A percentile compares a stretch with the other conserved stretches of the same genome.
Conservation (phyloP, 1,140 invertebrate species). For the Caligus rogercresseyi region DNA sequence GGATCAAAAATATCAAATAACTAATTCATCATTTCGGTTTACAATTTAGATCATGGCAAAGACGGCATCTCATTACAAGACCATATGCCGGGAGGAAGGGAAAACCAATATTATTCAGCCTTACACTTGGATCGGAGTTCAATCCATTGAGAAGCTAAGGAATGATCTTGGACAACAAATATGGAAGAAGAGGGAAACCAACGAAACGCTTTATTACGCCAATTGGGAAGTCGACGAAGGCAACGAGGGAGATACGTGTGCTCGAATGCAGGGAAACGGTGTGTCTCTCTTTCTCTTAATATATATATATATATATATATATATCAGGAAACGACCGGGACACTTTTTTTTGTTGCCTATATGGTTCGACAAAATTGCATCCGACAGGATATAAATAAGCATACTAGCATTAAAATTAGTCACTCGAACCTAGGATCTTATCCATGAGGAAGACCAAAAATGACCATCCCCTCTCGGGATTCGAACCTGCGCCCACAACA, state of each 20-base stretch:
- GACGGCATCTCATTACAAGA: neutral
- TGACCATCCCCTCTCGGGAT: no score
- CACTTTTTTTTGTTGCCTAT: no score
- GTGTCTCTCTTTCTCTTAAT: neutral
- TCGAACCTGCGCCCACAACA: no score
- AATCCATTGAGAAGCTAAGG: neutral
- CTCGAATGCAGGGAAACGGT: slow-evolving; percentile 11
- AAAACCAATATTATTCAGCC: slow-evolving; percentile 3
- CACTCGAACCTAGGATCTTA: no score
- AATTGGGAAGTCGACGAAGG: slow-evolving; percentile 10
- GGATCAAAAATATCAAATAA: no score
- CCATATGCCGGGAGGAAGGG: neutral
- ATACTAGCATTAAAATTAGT: no score
- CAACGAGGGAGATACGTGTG: slow-evolving; percentile 3
- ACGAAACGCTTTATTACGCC: neutral
- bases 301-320: no score
- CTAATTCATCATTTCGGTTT: no score
- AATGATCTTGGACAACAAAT: neutral
- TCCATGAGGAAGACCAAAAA: no score
- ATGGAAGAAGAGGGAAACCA: neutral
- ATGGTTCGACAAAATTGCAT: no score
- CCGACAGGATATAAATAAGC: no score
- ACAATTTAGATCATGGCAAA: neutral
- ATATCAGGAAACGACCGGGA: no score
- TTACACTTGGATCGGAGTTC: neutral